Percentiles rank a stretch among this genome's conserved stretches.
Conservation (phyloP, 2,113 vertebrate genomes). For the Romanogobio albipinnatus region DNA sequence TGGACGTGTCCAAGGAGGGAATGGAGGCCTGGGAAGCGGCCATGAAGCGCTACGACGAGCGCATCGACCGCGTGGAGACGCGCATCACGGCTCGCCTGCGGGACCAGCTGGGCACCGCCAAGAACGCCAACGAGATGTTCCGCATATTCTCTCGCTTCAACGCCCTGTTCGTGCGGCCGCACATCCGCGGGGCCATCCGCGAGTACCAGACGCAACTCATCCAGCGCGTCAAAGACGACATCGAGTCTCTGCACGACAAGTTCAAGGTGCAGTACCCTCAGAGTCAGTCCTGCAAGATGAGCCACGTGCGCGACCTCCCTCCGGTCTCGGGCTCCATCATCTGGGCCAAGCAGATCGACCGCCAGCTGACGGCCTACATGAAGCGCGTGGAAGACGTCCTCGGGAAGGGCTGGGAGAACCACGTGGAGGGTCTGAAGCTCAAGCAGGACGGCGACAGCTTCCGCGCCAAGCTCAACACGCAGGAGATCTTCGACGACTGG, state of each 20-base stretch:
- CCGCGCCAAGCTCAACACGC: conserved; percentile 97
- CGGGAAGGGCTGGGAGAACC: conserved; percentile 98
- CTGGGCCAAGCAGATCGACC: conserved; percentile 98
- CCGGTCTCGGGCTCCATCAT: conserved; percentile 97
- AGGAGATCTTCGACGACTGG: conserved; percentile 99
- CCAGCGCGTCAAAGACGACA: conserved; percentile 97
- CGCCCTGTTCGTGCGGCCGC: conserved; percentile 95
- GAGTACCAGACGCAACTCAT: conserved; percentile 98
- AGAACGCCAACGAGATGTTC: conserved; percentile 99
- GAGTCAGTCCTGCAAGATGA: conserved; percentile 98
- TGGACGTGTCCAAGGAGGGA: conserved; percentile 98
- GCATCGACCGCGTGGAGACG: conserved; percentile 97
- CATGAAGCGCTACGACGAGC: conserved; percentile 96
- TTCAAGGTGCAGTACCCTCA: conserved; percentile 99
- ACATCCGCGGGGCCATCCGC: conserved; percentile 95
- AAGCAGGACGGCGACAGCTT: conserved; percentile 99
- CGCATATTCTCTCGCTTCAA: conserved; percentile 98
- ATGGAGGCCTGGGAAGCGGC: conserved; percentile 98
- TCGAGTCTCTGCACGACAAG: conserved; percentile 97
- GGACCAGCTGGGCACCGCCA: conserved; percentile 96
- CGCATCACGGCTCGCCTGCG: conserved; percentile 95
- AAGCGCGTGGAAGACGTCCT: conserved; percentile 98
- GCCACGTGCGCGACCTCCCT: conserved; percentile 93
- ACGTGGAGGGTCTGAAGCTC: conserved; percentile 96
- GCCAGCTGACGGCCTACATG: conserved; percentile 98